Base-by-base conservation (phyloP, 2,797 vertebrate genomes). In the Oreochromis mossambicus region DNA sequence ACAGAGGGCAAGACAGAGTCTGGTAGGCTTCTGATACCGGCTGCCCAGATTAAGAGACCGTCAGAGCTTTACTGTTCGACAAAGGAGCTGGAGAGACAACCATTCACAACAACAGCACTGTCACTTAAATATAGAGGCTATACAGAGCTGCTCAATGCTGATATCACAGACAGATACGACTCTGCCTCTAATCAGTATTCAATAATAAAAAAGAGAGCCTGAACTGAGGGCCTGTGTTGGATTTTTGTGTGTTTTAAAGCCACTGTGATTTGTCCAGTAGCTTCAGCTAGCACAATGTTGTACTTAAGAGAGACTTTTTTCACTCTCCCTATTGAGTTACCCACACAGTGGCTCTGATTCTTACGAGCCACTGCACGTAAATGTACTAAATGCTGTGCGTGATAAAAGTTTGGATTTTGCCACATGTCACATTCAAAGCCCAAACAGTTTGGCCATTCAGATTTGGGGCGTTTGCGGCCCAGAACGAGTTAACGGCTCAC, bases 61-160 rank as follows among this genome's bases (percentile, higher is more conserved):
- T 83, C 88, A 87, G 87, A 81, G 92, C 79, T 89, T 90, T 86
- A 86, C 86, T 91, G 87, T 90, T 87, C n/a, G 78, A 91, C 76
- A 92, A 81, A 88, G 55, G 61, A 79, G 56, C 83, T 87, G 78
- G 82, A 80, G 54, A 83, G 66, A 68, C n/a, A 78, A 68, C 17
- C 79, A 77, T 87, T 90, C 80, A 93, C 83, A 85, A 43, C 77
- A 84, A 82, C 80, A 75, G 55, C 77, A n/a, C 34, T 66, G 77
- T 85, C n/a, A 24, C 54, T 51, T 21, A 61, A 21, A 84, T 12
- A 89, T 80, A 86, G 82, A 82, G 52, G 52, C 77, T 52, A 76
- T 13, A 90, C 66, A 90, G 70, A 51, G 56, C 80, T 24, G 83
- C 19, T 88, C 86, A 82, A 36, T 84, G 88, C 83, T 80, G 85